Conservation (phyloP, 2,797 vertebrate species). For the Cyprinella venusta region DNA sequence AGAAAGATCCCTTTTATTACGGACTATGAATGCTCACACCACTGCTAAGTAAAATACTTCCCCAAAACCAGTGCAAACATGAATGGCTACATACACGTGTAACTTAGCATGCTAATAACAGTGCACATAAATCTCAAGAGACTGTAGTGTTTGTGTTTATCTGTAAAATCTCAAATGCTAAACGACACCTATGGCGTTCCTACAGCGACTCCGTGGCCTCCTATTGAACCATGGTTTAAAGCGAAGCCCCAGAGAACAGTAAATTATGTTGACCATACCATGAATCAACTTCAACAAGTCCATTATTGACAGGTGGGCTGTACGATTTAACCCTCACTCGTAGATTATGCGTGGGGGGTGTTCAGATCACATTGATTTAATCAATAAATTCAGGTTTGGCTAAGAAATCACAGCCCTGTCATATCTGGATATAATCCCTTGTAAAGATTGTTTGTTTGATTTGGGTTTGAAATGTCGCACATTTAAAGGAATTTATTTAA, state of each 20-base stretch:
- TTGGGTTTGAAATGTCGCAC: conserved; percentile 29
- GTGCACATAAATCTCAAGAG: conserved; percentile 55
- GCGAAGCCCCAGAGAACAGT: conserved; percentile 55
- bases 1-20: background rate
- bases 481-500: conserved; percentile 6
- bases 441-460: conserved; percentile 47
- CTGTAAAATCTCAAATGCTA: conserved; percentile 55
- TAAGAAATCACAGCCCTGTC: conserved; percentile 45
- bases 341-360: conserved; percentile 46
- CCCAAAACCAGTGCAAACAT: conserved; percentile 55
- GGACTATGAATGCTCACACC: conserved; percentile 3
- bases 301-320: conserved; percentile 59
- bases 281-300: conserved; percentile 63
- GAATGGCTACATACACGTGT: conserved; percentile 42
- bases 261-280: conserved; percentile 55
- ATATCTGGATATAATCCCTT: conserved; percentile 27
- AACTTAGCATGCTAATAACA: conserved; percentile 44
- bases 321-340: conserved; percentile 53
- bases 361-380: conserved; percentile 49
- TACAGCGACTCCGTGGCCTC: conserved; percentile 64
- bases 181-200: conserved; percentile 50
- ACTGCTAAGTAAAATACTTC: conserved; percentile 22
- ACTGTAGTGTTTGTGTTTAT: conserved; percentile 71
- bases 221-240: conserved; percentile 59
- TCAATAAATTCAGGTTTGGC: conserved; percentile 51